These are phyloP conservation scores for Pseudococcus jackbeardsleyi DNA, from an alignment of 2,888 invertebrate species.

Conservation along the genomic window DNA sequence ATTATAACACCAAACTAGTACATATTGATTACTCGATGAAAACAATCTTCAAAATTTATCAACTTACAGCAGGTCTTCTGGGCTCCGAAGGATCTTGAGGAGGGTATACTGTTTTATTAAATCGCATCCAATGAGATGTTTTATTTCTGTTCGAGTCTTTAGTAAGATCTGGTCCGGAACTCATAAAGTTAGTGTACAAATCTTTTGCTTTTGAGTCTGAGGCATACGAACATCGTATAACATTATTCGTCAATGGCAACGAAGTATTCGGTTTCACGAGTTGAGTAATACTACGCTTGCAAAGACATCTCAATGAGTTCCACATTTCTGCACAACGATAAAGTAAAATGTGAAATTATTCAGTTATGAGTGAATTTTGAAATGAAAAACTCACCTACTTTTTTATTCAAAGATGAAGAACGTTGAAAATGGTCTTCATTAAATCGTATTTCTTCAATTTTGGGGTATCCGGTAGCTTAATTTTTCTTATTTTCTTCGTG, in stretches of 20 bases:
- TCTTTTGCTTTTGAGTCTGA: background rate
- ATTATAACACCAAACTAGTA: background rate
- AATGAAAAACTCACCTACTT: background rate
- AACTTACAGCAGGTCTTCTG: constrained; percentile 85
- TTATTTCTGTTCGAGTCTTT: background rate
- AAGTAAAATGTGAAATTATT: background rate
- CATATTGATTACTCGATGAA: background rate
- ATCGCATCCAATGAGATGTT: constrained; percentile 66
- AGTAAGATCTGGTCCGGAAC: background rate
- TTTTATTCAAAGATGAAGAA: too few species aligned
- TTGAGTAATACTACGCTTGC: background rate
- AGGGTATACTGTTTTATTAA: constrained; percentile 85
- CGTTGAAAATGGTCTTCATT: too few species aligned
- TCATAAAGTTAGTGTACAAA: background rate
- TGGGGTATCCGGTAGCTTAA: too few species aligned
- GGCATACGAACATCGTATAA: background rate
- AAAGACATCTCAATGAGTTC: background rate
- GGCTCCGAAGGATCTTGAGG: constrained; percentile 82
- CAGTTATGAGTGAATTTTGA: background rate
- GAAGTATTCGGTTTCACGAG: background rate
- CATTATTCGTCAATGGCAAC: background rate
- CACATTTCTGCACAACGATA: background rate
- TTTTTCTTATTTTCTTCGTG: background rate
- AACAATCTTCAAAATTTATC: constrained; percentile 16
- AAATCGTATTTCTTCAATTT: too few species aligned